Evolutionary conservation across 30 jellyfish, hydroid and myxozoan genomes (phyloP).

Genomic region (Phacellophora camtschatica): DNA sequence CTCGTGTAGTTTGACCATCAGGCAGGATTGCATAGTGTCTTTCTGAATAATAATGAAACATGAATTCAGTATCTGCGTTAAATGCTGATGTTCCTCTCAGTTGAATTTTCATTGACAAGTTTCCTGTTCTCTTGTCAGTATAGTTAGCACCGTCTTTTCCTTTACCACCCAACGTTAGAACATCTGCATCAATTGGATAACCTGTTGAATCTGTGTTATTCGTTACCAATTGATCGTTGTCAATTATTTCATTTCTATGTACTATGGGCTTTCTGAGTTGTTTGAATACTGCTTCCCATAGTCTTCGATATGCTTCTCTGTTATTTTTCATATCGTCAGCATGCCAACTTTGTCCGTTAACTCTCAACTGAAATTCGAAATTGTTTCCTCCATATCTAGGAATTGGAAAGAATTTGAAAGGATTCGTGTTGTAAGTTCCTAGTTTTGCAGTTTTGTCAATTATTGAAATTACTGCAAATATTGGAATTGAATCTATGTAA

Average conservation of each 20-base stretch:
- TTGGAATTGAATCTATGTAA: not conserved
- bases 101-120: not conserved
- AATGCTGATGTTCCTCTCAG: not conserved
- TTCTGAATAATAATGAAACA: not conserved
- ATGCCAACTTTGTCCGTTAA: not conserved
- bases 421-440: not conserved
- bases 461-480: not conserved
- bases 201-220: not conserved
- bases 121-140: not conserved
- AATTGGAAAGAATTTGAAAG: no score
- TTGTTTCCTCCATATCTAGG: no score
- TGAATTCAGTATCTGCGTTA: not conserved
- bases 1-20: not conserved
- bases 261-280: no score
- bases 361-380: not conserved
- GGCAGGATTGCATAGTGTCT: not conserved
- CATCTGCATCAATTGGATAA: not conserved
- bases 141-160: not conserved
- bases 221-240: not conserved
- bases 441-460: not conserved
- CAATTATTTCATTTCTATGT: no score
- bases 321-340: not conserved
- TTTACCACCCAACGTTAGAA: not conserved
- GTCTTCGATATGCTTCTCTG: no score
- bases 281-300: no score